Base-by-base conservation (phyloP, 2,888 invertebrate species). In the Cenopis cana region DNA sequence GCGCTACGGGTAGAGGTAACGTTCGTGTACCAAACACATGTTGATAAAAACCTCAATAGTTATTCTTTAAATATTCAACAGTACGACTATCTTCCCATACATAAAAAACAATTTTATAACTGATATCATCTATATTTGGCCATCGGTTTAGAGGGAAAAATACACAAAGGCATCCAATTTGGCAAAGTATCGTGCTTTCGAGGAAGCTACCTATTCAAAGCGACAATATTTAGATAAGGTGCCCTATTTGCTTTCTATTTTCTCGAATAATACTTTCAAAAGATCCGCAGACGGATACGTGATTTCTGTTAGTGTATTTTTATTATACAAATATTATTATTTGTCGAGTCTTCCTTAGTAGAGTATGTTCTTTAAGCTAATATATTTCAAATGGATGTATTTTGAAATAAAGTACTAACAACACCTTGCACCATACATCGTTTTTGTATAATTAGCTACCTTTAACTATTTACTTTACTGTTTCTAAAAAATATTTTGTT, bases 211-310 rank as follows among this genome's bases (percentile, higher is more conserved):
- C 76, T 79, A 79, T 79, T 78, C 81, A 77, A 77, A 78, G 81
- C 76, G 75, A 76, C 79, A 79, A 82, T 84, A 79, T 88, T 86
- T 86, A 84, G 82, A 83, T 85, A 83, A 85, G 81, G 84, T 85
- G 78, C 77, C 76, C 77, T 82, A 80, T 88, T 85, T 87, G 83
- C 85, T 86, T 85, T 85, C 81, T 85, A 85, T 86, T 78, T 79
- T 75, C 74, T 77, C 77, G 79, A 82, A 84, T 86, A 82, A 85
- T 83, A 81, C 85, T 84, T 86, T 83, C 81, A 85, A 85, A 83
- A 81, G 75, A 78, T 75, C 61, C 67, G 73, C 74, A 74, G 73
- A 77, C 38, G 55, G 66, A 71, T 71, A 71, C 56, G 67, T 67
- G 71, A 71, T 66, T 70, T 69, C 69, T 70, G 74, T 76, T 71